Conservation (phyloP, 1,140 invertebrate species). For the Metopolophium dirhodum region DNA sequence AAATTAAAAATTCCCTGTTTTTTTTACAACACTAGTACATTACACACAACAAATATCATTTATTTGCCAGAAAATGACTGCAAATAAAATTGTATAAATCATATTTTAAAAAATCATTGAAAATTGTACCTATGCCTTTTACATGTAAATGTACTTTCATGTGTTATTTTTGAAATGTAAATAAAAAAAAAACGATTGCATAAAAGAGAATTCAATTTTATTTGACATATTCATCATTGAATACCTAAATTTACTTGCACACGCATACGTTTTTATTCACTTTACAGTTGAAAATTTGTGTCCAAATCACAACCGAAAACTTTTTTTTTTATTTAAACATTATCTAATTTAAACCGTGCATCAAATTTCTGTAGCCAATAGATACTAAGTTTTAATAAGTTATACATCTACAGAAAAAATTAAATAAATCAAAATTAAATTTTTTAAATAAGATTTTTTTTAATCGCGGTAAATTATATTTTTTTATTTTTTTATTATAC, state of each 20-base stretch:
- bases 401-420: background rate
- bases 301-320: background rate
- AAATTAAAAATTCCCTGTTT: background rate
- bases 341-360: background rate
- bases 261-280: background rate
- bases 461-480: background rate
- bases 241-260: background rate
- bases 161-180: background rate
- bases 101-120: background rate
- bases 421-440: background rate
- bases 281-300: background rate
- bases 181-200: background rate
- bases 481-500: background rate
- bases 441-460: too few species aligned
- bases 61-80: background rate
- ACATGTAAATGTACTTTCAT: background rate
- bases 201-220: background rate
- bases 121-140: background rate
- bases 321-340: background rate
- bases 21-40: background rate
- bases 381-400: background rate
- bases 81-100: background rate
- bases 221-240: background rate
- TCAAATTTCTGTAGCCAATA: background rate
- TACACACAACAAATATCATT: background rate